Percentiles rank a stretch among this genome's conserved stretches.
phyloP scores from a whole-genome alignment of 2,888 invertebrate species.

The Julus scanicus region DNA sequence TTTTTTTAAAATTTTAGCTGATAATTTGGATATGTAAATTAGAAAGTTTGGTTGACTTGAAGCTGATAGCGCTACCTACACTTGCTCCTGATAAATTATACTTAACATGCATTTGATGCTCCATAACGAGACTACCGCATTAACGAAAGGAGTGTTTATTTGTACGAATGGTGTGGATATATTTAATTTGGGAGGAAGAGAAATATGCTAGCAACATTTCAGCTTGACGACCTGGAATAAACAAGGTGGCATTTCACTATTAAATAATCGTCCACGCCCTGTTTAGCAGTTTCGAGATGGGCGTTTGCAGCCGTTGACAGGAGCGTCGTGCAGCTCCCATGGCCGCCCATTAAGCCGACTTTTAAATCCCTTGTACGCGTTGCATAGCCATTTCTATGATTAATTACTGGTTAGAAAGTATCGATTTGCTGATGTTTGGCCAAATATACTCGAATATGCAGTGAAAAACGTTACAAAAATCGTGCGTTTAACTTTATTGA shows the following conservation, averaged over 20 bases:
- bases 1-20: background rate
- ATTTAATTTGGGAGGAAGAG: constrained; percentile 29
- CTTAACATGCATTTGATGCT: background rate
- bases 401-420: background rate
- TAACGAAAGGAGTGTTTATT: constrained; percentile 7
- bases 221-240: constrained; percentile 15
- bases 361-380: background rate
- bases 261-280: background rate
- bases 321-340: background rate
- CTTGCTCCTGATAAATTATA: background rate
- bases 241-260: constrained; percentile 29
- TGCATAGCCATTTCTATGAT: background rate
- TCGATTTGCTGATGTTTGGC: background rate
- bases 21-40: background rate
- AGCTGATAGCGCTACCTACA: background rate
- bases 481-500: background rate
- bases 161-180: background rate
- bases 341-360: background rate
- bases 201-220: background rate
- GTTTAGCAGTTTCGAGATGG: constrained; percentile 23
- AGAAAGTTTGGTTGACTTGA: background rate
- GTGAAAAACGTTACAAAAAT: background rate
- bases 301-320: constrained; percentile 18
- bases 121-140: background rate
- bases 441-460: background rate